These are phyloP conservation scores for Phalacrocorax carbo DNA, from an alignment of 2,113 vertebrate species.

Conservation along the genomic window DNA sequence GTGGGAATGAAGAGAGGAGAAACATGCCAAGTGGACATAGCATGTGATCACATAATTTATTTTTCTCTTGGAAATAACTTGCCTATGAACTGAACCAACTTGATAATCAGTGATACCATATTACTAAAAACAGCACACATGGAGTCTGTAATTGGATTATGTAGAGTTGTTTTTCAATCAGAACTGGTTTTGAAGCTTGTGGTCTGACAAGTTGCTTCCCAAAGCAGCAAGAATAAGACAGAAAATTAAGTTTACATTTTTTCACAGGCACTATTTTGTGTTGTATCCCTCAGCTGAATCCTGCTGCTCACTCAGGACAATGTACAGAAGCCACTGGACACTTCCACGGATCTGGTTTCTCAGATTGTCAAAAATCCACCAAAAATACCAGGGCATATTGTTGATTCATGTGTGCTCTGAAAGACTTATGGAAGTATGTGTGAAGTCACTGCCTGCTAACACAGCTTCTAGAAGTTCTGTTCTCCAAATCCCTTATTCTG, in stretches of 20 bases:
- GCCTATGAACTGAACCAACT: neutral
- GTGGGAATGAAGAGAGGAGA: neutral
- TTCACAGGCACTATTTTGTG: neutral
- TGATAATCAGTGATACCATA: neutral
- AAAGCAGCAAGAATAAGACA: neutral
- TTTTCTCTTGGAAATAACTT: neutral
- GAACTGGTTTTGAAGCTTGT: neutral
- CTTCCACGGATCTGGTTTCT: neutral
- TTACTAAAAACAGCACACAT: neutral
- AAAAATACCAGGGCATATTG: neutral
- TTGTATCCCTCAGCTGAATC: neutral
- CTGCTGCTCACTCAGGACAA: neutral
- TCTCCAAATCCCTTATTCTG: neutral
- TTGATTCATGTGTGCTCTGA: neutral
- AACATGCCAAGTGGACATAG: neutral
- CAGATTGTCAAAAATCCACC: neutral
- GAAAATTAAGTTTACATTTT: neutral
- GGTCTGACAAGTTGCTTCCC: neutral
- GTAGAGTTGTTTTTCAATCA: neutral
- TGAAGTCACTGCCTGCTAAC: neutral
- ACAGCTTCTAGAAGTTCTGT: neutral
- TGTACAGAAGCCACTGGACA: neutral
- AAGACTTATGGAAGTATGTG: neutral
- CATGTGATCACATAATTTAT: neutral
- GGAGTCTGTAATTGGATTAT: neutral